Base-by-base conservation (phyloP, 2,797 vertebrate genomes). In the Acanthiza pusilla region DNA sequence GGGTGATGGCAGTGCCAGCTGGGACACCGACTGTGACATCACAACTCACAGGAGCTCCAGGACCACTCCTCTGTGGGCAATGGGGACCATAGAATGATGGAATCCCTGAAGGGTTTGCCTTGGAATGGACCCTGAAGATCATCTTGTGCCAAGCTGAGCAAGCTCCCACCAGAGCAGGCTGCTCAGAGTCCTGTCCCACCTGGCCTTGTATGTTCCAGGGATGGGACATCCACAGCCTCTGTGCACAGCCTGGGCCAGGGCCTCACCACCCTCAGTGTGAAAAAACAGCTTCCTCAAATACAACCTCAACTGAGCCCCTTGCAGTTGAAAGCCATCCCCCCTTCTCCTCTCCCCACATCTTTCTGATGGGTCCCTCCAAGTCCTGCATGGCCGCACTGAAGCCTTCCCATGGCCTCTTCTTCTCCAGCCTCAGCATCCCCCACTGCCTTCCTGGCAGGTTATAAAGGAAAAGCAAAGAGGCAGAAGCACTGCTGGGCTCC, bases 11-110 rank as follows among this genome's bases (percentile, higher is more conserved):
- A 11, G 32, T 7, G 34, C 11, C 38, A 43, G 4, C 1, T 29
- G 16, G 11, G 14, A 11, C 1, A 1, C 2, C 2, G 16, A 1
- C 4, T 2, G 7, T 32, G 67, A 53, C 11, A 4, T 45, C 36
- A 36, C 8, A 8, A 36, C 36, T 10, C 38, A 71, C 27, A 13
- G 42, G 42, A 42, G 6, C 16, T 42, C 16, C 42, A 42, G 42
- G 42, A 42, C 42, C 42, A 42, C 42, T 16, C 42, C 42, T 17
- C 42, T 42, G 10, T 47, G 11, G 18, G 7, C 14, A n/a, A 11
- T 12, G 43, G 9, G 1, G 2, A 50, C 8, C 6, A 1, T 3
- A 11, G 18, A 73, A 8, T 16, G 30, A 40, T 11, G 2, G 25
- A 40, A 57, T 20, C 70, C 16, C 30, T 34, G 42, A 42, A 42